Evolutionary conservation across 1,140 invertebrate species (phyloP), one percentile per base, ranked within the genome.

Genomic region (Lepidostoma basale): DNA sequence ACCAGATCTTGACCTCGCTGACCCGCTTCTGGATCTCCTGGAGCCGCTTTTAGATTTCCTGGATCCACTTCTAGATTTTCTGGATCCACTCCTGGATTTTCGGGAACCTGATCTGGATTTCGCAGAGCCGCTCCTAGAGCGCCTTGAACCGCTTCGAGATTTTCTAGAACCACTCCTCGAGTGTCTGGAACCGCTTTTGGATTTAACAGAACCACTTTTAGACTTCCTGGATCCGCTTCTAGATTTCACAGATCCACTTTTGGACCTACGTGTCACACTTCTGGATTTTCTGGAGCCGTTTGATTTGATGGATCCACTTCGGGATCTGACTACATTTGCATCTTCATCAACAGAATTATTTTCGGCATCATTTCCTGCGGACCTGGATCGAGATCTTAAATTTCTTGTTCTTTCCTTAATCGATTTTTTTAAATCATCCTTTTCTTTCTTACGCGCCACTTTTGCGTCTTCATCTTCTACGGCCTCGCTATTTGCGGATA

Each of bases 1-100:
- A 45, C 68, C 68, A 28, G 76, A 79, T n/a, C 75, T 74, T 2
- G 76, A 77, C 36, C 75, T 72, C 2, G 67, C 64, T 6, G 73
- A 74, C 26, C 45, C 68, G 62, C 56, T 69, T 5, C 23, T 69
- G 14, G 73, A 74, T 62, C 59, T 68, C 16, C 69, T 42, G 9
- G 72, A 67, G 62, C 64, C 70, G 20, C 40, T 69, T 20, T 49
- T 72, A 9, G 74, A 72, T 56, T 69, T 69, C 58, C 62, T 60
- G 9, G 74, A 75, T 26, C 70, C 58, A 20, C 16, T 33, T 58
- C 49, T 54, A 1, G 64, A 67, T 40, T 44, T 56, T 9, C 45
- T 56, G 12, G 64, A 67, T 26, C 69, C 64, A 16, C 49, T 59
- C 60, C 40, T 65, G n/a, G 42, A 72, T 70, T 68, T 74, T 22